These are phyloP conservation scores for Lithophane semibrunnea DNA, from an alignment of 2,888 invertebrate species.

Conservation along the genomic window DNA sequence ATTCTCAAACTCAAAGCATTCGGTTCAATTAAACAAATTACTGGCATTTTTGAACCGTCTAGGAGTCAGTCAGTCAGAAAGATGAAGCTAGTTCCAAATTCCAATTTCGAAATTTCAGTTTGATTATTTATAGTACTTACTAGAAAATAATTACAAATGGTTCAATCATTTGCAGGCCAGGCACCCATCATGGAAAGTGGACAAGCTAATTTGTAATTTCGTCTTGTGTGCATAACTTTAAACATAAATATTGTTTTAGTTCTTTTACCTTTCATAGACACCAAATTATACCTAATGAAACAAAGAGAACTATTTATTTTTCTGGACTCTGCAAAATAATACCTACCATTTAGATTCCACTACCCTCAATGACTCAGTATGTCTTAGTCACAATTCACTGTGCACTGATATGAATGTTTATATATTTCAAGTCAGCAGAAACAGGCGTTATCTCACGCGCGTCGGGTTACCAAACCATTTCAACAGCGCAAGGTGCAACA, in stretches of 20 bases:
- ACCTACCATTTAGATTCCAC: background rate
- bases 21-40: too few relatives aligned
- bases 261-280: background rate
- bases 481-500: conserved; percentile 21
- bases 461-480: conserved; percentile 31
- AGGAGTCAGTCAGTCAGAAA: background rate
- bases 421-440: conserved; percentile 27
- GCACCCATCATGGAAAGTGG: too few relatives aligned
- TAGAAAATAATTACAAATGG: too few relatives aligned
- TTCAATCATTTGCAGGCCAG: background rate
- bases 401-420: conserved; percentile 19
- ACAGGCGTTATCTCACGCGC: conserved; percentile 41
- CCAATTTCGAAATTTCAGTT: too few relatives aligned
- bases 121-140: too few relatives aligned
- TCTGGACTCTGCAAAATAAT: background rate
- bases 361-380: background rate
- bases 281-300: background rate
- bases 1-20: background rate
- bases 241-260: too few relatives aligned
- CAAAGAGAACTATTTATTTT: background rate
- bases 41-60: too few relatives aligned
- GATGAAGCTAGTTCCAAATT: background rate
- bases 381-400: background rate
- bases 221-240: too few relatives aligned
- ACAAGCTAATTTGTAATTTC: background rate